phyloP scores from a whole-genome alignment of 2,888 invertebrate species.

The Synanthedon vespiformis region DNA sequence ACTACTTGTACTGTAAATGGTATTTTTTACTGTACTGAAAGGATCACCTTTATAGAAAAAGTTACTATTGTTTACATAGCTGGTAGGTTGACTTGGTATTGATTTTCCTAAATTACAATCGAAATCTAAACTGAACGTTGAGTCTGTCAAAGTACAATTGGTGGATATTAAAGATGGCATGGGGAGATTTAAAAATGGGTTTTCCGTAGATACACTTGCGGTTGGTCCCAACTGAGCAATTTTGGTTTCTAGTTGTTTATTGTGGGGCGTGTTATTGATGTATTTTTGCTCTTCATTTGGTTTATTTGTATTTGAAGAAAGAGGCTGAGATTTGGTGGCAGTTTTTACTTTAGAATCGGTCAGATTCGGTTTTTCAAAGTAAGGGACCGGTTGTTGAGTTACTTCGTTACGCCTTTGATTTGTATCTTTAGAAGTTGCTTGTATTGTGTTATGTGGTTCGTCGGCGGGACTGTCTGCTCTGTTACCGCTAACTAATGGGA shows the following conservation, averaged over 20 bases:
- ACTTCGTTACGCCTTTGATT: constrained; percentile 23
- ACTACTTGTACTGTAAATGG: constrained; percentile 58
- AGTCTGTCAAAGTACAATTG: constrained; percentile 36
- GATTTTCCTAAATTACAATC: constrained; percentile 52
- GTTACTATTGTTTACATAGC: constrained; percentile 37
- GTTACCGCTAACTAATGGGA: constrained; percentile 76
- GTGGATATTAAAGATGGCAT: constrained; percentile 48
- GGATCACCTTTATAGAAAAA: constrained; percentile 59
- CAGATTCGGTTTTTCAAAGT: constrained; percentile 31
- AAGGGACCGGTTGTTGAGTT: constrained; percentile 24
- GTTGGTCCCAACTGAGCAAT: constrained; percentile 15
- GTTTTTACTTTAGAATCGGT: constrained; percentile 24
- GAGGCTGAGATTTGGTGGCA: constrained; percentile 11
- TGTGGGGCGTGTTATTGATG: constrained; percentile 15
- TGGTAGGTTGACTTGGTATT: constrained; percentile 32
- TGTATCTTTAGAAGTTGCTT: constrained; percentile 18
- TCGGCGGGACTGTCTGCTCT: constrained; percentile 63
- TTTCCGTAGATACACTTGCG: constrained; percentile 36
- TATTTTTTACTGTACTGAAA: constrained; percentile 46
- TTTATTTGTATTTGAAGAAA: constrained; percentile 22
- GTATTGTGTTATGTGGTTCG: constrained; percentile 28
- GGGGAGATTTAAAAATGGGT: constrained; percentile 52
- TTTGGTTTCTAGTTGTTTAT: constrained; percentile 30
- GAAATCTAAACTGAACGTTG: constrained; percentile 48
- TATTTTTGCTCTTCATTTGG: constrained; percentile 31